Conservation (phyloP, 1,140 invertebrate species). For the Macrotrachela quadricornifera region DNA sequence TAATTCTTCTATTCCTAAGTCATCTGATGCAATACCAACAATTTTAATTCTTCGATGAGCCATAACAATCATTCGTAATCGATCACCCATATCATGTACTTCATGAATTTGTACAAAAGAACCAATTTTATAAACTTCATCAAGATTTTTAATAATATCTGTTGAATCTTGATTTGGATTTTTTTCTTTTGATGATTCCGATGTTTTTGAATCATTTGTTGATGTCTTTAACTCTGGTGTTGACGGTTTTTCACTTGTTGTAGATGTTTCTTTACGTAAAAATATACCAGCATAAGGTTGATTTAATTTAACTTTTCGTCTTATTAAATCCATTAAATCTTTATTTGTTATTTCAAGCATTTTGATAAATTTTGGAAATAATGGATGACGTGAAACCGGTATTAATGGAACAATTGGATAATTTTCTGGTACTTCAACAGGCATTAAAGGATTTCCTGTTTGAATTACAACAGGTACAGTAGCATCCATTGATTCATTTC, state of each 20-base stretch:
- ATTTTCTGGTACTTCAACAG: slow-evolving; percentile 79
- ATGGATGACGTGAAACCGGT: slow-evolving; percentile 72
- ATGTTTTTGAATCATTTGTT: too few relatives aligned
- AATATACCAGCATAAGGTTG: slow-evolving; percentile 95
- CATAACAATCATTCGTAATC: slow-evolving; percentile 71
- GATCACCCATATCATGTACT: slow-evolving; percentile 78
- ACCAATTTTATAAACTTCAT: slow-evolving; percentile 71
- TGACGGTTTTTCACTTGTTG: slow-evolving; percentile 35
- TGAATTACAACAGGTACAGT: too few relatives aligned
- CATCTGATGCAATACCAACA: slow-evolving; percentile 39
- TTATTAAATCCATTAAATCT: slow-evolving; percentile 62
- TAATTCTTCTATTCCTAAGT: not conserved
- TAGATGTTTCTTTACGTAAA: slow-evolving; percentile 70
- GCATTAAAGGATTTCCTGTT: slow-evolving; percentile 7
- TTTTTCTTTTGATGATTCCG: too few relatives aligned
- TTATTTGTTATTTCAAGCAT: slow-evolving; percentile 76
- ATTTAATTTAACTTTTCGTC: slow-evolving; percentile 77
- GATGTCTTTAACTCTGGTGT: too few relatives aligned
- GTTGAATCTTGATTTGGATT: slow-evolving; percentile 36
- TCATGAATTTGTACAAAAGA: slow-evolving; percentile 95
- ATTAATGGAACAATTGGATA: slow-evolving; percentile 88
- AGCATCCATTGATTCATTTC: too few relatives aligned
- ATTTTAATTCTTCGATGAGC: slow-evolving; percentile 49
- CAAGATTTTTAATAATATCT: slow-evolving; percentile 60
- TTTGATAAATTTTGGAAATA: slow-evolving; percentile 95